phyloP scores from a whole-genome alignment of 1,140 invertebrate species.

The Drosophila tsacasi region DNA sequence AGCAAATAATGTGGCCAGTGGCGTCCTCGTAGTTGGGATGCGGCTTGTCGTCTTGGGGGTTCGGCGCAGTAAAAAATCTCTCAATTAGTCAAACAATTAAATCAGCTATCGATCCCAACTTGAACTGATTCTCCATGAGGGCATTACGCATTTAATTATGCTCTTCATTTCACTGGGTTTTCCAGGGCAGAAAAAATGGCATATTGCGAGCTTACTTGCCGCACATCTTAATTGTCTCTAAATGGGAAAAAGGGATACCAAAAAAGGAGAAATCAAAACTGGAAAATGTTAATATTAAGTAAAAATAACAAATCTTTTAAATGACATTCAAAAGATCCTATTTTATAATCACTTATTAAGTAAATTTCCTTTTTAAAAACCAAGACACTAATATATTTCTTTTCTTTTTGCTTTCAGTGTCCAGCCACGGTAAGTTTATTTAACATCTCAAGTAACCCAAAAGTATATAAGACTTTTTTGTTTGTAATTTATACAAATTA shows the following conservation, averaged over 20 bases:
- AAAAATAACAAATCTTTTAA: background rate
- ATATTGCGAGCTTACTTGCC: background rate
- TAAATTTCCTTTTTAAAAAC: background rate
- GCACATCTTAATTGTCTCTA: constrained; percentile 36
- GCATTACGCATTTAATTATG: constrained; percentile 52
- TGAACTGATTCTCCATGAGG: constrained; percentile 57
- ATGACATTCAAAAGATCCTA: too few relatives aligned
- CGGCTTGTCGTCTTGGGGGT: constrained; percentile 68
- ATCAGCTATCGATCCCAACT: constrained; percentile 75
- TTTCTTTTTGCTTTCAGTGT: constrained; percentile 63
- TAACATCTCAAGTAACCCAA: background rate
- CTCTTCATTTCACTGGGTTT: constrained; percentile 18
- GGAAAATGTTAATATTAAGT: background rate
- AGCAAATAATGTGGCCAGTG: constrained; percentile 72
- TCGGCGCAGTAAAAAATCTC: constrained; percentile 80
- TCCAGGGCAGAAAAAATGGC: background rate
- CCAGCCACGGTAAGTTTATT: constrained; percentile 70
- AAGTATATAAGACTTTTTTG: background rate
- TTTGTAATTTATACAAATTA: background rate
- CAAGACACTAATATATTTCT: background rate
- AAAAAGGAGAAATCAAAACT: background rate
- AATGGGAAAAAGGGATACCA: background rate
- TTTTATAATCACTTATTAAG: background rate
- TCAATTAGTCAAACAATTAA: constrained; percentile 85
- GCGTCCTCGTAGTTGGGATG: constrained; percentile 49